Evolutionary conservation across 2,888 invertebrate genomes (phyloP), one percentile per base, ranked within the genome.

Genomic region (Pantelozetes paolii): DNA sequence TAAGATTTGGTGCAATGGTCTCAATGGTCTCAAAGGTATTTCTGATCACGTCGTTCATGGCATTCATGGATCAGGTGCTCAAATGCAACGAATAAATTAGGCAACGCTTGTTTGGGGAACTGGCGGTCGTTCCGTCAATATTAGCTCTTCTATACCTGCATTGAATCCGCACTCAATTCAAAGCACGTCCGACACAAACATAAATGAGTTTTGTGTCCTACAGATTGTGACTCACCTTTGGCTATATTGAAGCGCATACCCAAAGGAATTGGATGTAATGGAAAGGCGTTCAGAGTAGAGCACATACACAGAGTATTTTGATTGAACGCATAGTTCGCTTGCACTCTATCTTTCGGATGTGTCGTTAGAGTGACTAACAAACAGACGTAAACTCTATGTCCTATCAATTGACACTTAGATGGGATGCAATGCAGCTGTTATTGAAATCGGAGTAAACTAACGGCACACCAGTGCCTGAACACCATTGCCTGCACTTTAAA

Each of bases 321-420:
- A 54, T 54, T 20, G 15, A 26, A 54, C 23, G 54, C 50, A 11
- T 20, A 18, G 54, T 54, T 54, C 13, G 54, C 54, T n/a, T 54
- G 3, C 23, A 15, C 54, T 54, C 54, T 9, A 42, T 54, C 18
- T 54, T 20, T 26, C 9, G n/a, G 45, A n/a, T n/a, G n/a, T n/a
- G n/a, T n/a, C 18, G 6, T 45, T 13, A 45, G 45, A 18, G 45
- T 26, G 26, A 26, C 54, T 54, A 54, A 54, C 54, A 54, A 54
- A 54, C 54, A 54, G 54, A 50, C 50, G 9, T 11, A 54, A 11
- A 54, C 54, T 54, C 20, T 11, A 20, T n/a, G n/a, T 13, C 11
- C 54, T 54, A 54, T 54, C 54, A 54, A 54, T 54, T 54, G 54
- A 54, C 54, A 54, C 54, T 54, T 45, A 20, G 54, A 54, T 54